Conservation (phyloP, 2,888 invertebrate genomes). For the Byasa hedistus region DNA sequence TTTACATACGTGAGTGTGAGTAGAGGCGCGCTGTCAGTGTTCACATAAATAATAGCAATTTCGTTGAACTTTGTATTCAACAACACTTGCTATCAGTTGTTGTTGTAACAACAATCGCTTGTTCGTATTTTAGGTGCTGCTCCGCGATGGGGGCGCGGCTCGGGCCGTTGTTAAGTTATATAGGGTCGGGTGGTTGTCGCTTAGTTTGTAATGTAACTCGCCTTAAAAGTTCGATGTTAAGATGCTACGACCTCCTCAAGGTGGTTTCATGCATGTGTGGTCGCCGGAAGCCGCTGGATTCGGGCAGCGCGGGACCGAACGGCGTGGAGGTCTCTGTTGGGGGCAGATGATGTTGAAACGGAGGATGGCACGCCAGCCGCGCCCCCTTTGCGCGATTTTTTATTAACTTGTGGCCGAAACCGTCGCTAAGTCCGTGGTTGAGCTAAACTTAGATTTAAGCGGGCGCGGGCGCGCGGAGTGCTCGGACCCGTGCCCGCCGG, state of each 20-base stretch:
- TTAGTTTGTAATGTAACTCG: neutral
- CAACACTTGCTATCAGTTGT: slow-evolving; percentile 15
- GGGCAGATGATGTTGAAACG: neutral
- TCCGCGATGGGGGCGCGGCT: neutral
- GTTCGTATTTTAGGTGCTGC: slow-evolving; percentile 21
- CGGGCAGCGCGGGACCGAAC: no score
- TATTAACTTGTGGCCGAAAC: slow-evolving; percentile 63
- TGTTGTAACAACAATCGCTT: slow-evolving; percentile 17
- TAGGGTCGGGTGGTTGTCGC: slow-evolving; percentile 1
- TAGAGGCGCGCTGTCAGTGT: slow-evolving; percentile 16
- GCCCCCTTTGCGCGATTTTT: slow-evolving; percentile 29
- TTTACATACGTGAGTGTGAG: slow-evolving; percentile 10
- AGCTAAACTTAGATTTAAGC: slow-evolving; percentile 47
- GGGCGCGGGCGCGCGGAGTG: slow-evolving; percentile 53
- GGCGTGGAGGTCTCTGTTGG: neutral
- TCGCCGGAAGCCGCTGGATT: no score
- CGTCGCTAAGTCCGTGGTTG: slow-evolving; percentile 66
- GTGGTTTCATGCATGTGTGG: no score
- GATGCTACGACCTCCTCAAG: no score
- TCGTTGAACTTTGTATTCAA: neutral
- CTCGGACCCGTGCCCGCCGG: slow-evolving; percentile 41
- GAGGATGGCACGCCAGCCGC: neutral
- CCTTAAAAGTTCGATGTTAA: neutral
- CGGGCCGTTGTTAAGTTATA: neutral
- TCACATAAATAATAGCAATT: slow-evolving; percentile 49